Evolutionary conservation across 35 echinoderm and acorn worm species (phyloP).

Genomic region (Apostichopus parvimensis): DNA sequence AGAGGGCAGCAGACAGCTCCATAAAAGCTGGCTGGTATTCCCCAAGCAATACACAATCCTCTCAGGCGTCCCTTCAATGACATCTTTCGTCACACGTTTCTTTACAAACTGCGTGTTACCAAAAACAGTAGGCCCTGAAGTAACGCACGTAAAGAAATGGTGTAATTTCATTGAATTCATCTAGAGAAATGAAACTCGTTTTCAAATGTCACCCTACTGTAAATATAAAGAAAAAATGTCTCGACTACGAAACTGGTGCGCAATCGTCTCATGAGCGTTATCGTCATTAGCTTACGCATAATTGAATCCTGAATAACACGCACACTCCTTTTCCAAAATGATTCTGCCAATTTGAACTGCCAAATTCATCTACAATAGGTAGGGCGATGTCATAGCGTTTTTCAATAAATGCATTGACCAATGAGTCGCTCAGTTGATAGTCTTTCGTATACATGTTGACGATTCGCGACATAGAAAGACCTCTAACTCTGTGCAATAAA

Average conservation of each 20-base stretch:
- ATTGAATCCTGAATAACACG: too few relatives aligned
- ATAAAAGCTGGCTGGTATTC: slow-evolving; percentile 49
- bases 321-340: not conserved
- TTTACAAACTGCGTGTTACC: slow-evolving; percentile 45
- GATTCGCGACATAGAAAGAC: slow-evolving; percentile 2
- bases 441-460: slow-evolving; percentile 5
- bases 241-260: too few relatives aligned
- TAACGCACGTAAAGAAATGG: slow-evolving; percentile 40
- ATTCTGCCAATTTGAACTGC: not conserved
- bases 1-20: slow-evolving; percentile 33
- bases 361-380: not conserved
- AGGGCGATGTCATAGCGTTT: not conserved
- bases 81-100: not conserved
- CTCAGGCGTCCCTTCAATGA: not conserved
- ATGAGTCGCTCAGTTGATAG: not conserved
- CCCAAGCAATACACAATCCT: slow-evolving; percentile 50
- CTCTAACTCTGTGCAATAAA: not conserved
- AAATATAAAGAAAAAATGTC: too few relatives aligned
- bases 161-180: slow-evolving; percentile 34
- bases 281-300: too few relatives aligned
- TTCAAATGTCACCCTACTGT: not conserved
- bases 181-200: not conserved
- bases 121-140: slow-evolving; percentile 42
- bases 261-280: too few relatives aligned
- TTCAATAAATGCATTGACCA: slow-evolving; percentile 37